phyloP scores from a whole-genome alignment of 2,797 vertebrate genomes.

The Hydrophis major region DNA sequence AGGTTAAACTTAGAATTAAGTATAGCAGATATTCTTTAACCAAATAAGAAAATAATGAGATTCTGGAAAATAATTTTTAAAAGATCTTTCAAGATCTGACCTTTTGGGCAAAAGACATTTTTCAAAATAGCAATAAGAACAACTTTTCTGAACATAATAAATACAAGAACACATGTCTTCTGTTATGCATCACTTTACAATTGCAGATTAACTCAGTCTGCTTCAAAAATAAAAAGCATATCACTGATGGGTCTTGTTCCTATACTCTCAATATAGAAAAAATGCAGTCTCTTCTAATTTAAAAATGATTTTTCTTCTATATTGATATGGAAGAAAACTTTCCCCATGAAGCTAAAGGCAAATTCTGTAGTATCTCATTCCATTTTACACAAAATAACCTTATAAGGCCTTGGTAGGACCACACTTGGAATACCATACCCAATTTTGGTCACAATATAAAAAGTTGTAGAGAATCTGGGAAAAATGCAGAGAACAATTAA shows the following conservation, averaged over 20 bases:
- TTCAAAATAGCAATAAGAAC: not conserved
- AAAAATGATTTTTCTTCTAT: not conserved
- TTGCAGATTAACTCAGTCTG: not conserved
- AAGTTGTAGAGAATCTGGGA: not conserved
- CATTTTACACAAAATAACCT: not conserved
- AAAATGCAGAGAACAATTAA: not conserved
- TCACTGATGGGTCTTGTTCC: not conserved
- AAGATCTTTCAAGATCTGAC: constrained; percentile 1
- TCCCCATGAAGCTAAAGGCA: not conserved
- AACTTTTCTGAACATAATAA: not conserved
- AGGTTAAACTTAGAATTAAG: constrained; percentile 49
- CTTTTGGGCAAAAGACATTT: not conserved
- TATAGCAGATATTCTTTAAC: constrained; percentile 26
- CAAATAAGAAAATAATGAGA: not conserved
- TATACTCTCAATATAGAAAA: not conserved
- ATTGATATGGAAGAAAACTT: not conserved
- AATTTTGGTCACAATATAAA: not conserved
- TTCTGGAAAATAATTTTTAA: not conserved
- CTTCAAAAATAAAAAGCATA: not conserved
- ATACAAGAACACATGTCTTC: not conserved
- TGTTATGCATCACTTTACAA: not conserved
- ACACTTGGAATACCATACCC: not conserved
- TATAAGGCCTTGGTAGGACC: not conserved
- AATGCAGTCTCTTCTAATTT: not conserved
- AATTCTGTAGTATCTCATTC: not conserved